Conservation (phyloP, 2,888 invertebrate genomes). For the Scaptomyza flava region DNA sequence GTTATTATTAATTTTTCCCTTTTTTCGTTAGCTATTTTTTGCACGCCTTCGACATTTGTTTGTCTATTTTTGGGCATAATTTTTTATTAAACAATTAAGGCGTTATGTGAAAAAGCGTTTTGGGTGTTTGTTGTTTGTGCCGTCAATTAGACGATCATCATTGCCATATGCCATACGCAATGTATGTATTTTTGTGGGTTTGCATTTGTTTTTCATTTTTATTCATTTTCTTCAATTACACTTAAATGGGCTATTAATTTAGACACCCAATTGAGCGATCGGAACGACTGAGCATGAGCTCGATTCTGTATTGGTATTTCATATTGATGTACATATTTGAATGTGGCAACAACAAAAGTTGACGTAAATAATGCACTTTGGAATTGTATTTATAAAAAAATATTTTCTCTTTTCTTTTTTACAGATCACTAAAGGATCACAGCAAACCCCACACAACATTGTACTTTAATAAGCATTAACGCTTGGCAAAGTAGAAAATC, state of each 20-base stretch:
- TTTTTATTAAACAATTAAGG: conserved; percentile 67
- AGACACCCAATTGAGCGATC: conserved; percentile 58
- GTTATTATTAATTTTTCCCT: conserved; percentile 8
- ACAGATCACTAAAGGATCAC: conserved; percentile 72
- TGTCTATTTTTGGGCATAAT: conserved; percentile 59
- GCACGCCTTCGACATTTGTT: conserved; percentile 49
- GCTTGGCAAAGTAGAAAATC: conserved; percentile 34
- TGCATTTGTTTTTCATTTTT: conserved; percentile 35
- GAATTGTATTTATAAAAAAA: neutral
- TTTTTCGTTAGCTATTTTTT: conserved; percentile 4
- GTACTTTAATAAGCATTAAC: conserved; percentile 54
- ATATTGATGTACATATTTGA: neutral
- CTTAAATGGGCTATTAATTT: conserved; percentile 58
- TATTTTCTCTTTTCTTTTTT: conserved; percentile 34
- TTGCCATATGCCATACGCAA: conserved; percentile 11
- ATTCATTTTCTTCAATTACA: conserved; percentile 65
- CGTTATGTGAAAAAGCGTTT: conserved; percentile 20
- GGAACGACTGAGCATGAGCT: conserved; percentile 30
- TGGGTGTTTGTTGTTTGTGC: conserved; percentile 33
- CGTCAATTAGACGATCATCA: conserved; percentile 44
- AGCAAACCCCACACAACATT: conserved; percentile 37
- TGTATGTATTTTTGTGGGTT: conserved; percentile 4
- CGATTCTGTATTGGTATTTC: conserved; percentile 23
- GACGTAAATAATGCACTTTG: neutral
- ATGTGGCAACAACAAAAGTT: neutral